Evolutionary conservation across 2,113 vertebrate genomes (phyloP), one percentile per base, ranked within the genome.

Genomic region (Phalacrocorax brasilianus): DNA sequence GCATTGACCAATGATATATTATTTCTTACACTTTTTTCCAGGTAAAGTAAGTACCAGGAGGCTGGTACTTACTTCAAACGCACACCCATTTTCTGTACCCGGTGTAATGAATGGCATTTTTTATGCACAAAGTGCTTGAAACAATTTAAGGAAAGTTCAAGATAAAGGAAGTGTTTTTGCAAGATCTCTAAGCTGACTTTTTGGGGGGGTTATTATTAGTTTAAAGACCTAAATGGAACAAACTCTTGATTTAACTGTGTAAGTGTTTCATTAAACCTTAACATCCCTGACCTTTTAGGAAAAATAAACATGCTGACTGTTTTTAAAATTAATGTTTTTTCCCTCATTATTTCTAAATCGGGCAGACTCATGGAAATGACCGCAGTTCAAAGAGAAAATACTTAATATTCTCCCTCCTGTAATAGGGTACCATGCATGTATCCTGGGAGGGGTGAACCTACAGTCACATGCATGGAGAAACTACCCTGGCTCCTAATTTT

Each of bases 201-300:
- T 12, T 17, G 3, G 0, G 10, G 8, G 14, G 9, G 6, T 73
- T 42, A 38, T 38, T 63, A 62, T 38, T 53, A 58, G 38, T 38
- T 24, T 65, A 33, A 76, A 78, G 53, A 71, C 2, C 18, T 45
- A 49, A 76, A 42, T 9, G 7, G 49, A 94, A 45, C 12, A 65
- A 47, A 24, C 20, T 45, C 33, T 56, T 6, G 2, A n/a, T 76
- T 79, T 63, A 88, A 44, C 10, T 27, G 35, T 33, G 6, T 35
- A 38, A 42, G 21, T 49, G 11, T 77, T 44, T 68, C 26, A 62
- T 35, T 38, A 84, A 89, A 49, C 13, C 13, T 66, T 83, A 81
- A 55, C 2, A 1, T 15, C 14, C 7, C 45, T 0, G 3, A 2
- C 33, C 49, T 50, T 93, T 22, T 11, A 38, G 2, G 10, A 53